Percentiles rank a stretch among this genome's conserved stretches.
Conservation (phyloP, 1,140 invertebrate species). For the Popillia japonica region DNA sequence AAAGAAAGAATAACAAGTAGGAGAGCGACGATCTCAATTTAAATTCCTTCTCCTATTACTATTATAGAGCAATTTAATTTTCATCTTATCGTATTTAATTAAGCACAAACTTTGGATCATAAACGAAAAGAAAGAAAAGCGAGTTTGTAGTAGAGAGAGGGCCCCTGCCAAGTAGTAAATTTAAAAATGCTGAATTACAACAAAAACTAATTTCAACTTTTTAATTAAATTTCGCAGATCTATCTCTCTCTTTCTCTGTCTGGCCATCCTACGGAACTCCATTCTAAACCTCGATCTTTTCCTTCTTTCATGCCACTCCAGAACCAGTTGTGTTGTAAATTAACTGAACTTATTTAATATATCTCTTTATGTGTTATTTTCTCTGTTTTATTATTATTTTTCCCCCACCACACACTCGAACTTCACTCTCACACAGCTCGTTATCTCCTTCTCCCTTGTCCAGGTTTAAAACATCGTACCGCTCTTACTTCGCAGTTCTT, state of each 20-base stretch:
- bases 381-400: slow-evolving; percentile 10
- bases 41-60: not conserved
- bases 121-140: slow-evolving; percentile 39
- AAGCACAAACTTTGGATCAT: slow-evolving; percentile 38
- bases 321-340: slow-evolving; percentile 56
- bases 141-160: slow-evolving; percentile 44
- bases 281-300: not conserved
- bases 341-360: slow-evolving; percentile 58
- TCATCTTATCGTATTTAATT: slow-evolving; percentile 41
- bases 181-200: slow-evolving; percentile 60
- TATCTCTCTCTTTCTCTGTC: slow-evolving; percentile 37
- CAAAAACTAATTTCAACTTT: slow-evolving; percentile 61
- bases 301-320: slow-evolving; percentile 10
- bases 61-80: slow-evolving; percentile 30
- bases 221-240: slow-evolving; percentile 58
- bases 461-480: too few relatives aligned
- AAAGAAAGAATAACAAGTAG: not conserved
- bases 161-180: slow-evolving; percentile 46
- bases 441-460: not conserved
- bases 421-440: not conserved
- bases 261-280: not conserved
- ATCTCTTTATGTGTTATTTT: slow-evolving; percentile 43
- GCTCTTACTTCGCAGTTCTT: not conserved
- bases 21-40: not conserved
- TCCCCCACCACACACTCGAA: not conserved